Conservation (phyloP, 2,113 vertebrate genomes). For the Raja brachyura region DNA sequence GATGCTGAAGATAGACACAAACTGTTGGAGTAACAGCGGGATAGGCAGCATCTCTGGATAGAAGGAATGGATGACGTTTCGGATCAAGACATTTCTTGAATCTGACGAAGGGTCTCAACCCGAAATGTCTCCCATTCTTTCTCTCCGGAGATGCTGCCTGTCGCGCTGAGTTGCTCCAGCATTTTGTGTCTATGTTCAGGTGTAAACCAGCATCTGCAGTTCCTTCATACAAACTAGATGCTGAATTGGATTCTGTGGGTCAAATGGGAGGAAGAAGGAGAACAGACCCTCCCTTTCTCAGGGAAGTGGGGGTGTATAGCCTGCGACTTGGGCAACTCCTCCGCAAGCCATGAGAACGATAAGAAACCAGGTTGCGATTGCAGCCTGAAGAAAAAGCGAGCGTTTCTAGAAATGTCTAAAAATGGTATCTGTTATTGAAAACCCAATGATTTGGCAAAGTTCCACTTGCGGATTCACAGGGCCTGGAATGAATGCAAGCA, state of each 20-base stretch:
- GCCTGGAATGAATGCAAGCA: background rate
- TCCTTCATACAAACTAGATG: too few relatives aligned
- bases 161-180: too few relatives aligned
- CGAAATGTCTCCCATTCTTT: too few relatives aligned
- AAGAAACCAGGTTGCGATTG: background rate
- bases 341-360: background rate
- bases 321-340: background rate
- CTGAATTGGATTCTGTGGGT: background rate
- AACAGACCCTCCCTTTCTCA: background rate
- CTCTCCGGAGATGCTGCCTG: too few relatives aligned
- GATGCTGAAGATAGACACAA: too few relatives aligned
- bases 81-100: too few relatives aligned
- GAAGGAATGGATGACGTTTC: too few relatives aligned
- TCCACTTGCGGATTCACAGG: background rate
- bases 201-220: too few relatives aligned
- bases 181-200: too few relatives aligned
- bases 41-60: too few relatives aligned
- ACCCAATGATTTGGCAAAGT: slow-evolving; percentile 1
- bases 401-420: slow-evolving; percentile 4
- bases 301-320: background rate
- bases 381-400: background rate
- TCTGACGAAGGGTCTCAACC: too few relatives aligned
- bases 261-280: background rate
- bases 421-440: background rate
- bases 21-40: too few relatives aligned